Evolutionary conservation across 2,113 vertebrate genomes (phyloP), one percentile per base, ranked within the genome.

Genomic region (Vanacampus margaritifer): DNA sequence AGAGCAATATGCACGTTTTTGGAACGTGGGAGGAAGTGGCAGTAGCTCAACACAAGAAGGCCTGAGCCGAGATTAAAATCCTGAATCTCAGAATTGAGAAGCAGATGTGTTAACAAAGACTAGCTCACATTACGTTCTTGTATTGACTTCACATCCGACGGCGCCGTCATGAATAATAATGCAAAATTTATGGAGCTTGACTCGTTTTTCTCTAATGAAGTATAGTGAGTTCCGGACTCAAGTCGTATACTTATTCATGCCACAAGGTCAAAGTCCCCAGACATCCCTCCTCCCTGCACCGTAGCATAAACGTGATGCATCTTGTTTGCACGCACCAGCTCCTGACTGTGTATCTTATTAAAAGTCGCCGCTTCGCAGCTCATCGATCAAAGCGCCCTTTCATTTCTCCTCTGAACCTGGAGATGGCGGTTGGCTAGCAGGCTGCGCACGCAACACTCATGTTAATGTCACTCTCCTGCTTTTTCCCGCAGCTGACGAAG

Each of bases 401-500:
- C 66, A 65, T 76, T 74, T 67, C 63, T 68, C 45, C 53, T 26
- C 36, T 56, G 46, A 65, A 67, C 61, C 61, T 19, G n/a, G 8
- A 36, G 70, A 68, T 63, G 59, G 26, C 60, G 26, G 36, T 2
- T 16, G 46, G 54, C 54, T 50, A 23, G 51, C 53, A 14, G 37
- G 58, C 11, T 61, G 4, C 9, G 39, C 37, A 43, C 59, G 19
- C 67, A 61, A 68, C 74, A 69, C 79, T 74, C 68, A 81, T 75
- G 57, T 60, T 78, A 84, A 86, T 76, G 43, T 11, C 61, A 5
- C 51, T 14, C 36, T 13, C 48, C 37, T 21, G n/a, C 39, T 7
- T 13, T n/a, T 17, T 56, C 1, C 17, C 58, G 62, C 91, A 97
- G 95, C 90, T 66, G 94, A 96, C 79, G 90, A 86, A 66, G 92